phyloP scores from a whole-genome alignment of 2,113 vertebrate species.

The Hippocampus abdominalis region DNA sequence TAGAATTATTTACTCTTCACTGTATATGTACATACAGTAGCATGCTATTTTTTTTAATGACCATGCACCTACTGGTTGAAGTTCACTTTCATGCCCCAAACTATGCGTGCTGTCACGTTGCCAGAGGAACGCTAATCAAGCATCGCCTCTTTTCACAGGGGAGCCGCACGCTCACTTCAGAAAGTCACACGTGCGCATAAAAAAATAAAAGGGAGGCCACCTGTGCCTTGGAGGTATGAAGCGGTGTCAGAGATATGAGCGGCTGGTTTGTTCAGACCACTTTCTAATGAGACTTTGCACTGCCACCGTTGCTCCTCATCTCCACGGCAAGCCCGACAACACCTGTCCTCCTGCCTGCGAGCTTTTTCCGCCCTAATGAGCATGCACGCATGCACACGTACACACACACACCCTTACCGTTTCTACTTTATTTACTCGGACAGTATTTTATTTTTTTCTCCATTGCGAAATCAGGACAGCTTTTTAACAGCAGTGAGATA shows the following conservation, averaged over 20 bases:
- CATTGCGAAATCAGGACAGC: conserved; percentile 32
- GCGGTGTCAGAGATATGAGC: conserved; percentile 32
- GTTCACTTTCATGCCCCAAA: background rate
- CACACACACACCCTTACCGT: background rate
- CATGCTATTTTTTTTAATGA: too few relatives aligned
- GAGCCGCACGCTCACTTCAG: background rate
- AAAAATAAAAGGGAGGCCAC: background rate
- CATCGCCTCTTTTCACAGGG: background rate
- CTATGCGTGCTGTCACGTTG: background rate
- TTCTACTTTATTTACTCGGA: conserved; percentile 53
- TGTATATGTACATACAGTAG: too few relatives aligned
- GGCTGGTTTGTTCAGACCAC: conserved; percentile 40
- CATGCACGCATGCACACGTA: conserved; percentile 8
- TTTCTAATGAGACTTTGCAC: conserved; percentile 53
- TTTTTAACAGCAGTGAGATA: conserved; percentile 39
- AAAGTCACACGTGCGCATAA: background rate
- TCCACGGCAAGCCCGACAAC: conserved; percentile 50
- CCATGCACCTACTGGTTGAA: background rate
- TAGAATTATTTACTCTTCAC: too few relatives aligned
- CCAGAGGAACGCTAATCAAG: background rate
- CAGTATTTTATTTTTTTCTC: conserved; percentile 27
- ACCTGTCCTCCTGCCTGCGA: conserved; percentile 54
- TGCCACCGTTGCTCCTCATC: conserved; percentile 52
- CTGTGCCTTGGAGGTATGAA: conserved; percentile 6
- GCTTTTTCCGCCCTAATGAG: conserved; percentile 57